These are phyloP conservation scores for Dermatemys mawii DNA, from an alignment of 2,113 vertebrate species.

Conservation along the genomic window DNA sequence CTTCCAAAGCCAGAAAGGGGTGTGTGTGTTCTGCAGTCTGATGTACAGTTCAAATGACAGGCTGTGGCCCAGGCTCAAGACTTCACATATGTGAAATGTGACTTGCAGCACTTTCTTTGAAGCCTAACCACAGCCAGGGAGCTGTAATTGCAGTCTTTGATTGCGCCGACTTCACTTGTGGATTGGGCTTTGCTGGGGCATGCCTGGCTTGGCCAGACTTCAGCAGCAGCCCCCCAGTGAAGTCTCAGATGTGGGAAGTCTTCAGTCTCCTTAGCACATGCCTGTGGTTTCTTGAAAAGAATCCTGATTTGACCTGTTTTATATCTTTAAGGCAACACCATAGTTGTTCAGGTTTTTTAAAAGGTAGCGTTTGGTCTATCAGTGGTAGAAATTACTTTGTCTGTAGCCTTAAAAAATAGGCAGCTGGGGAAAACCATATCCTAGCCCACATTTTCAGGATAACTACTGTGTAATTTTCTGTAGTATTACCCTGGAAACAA, in stretches of 20 bases:
- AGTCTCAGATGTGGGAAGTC: slow-evolving; percentile 91
- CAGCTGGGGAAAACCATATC: neutral
- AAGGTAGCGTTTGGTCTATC: slow-evolving; percentile 41
- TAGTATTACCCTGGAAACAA: neutral
- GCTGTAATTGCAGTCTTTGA: slow-evolving; percentile 90
- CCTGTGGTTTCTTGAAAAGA: slow-evolving; percentile 88
- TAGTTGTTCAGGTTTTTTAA: neutral
- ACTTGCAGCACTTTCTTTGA: slow-evolving; percentile 87
- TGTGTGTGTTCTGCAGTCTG: slow-evolving; percentile 26
- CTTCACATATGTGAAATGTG: slow-evolving; percentile 77
- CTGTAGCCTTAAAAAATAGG: neutral
- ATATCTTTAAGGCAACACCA: slow-evolving; percentile 62
- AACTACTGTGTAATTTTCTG: slow-evolving; percentile 18
- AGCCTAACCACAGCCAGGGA: slow-evolving; percentile 87
- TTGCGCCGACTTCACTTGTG: slow-evolving; percentile 78
- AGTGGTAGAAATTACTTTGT: neutral
- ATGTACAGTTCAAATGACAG: slow-evolving; percentile 27
- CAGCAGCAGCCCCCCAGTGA: slow-evolving; percentile 84
- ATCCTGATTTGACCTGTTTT: slow-evolving; percentile 82
- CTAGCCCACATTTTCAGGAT: neutral
- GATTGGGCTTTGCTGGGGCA: slow-evolving; percentile 77
- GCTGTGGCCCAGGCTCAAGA: slow-evolving; percentile 59
- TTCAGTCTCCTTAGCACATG: slow-evolving; percentile 84
- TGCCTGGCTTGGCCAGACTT: slow-evolving; percentile 78
- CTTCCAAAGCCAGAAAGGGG: neutral